Evolutionary conservation across 2,888 invertebrate genomes (phyloP).

Genomic region (Synanthedon tipuliformis): DNA sequence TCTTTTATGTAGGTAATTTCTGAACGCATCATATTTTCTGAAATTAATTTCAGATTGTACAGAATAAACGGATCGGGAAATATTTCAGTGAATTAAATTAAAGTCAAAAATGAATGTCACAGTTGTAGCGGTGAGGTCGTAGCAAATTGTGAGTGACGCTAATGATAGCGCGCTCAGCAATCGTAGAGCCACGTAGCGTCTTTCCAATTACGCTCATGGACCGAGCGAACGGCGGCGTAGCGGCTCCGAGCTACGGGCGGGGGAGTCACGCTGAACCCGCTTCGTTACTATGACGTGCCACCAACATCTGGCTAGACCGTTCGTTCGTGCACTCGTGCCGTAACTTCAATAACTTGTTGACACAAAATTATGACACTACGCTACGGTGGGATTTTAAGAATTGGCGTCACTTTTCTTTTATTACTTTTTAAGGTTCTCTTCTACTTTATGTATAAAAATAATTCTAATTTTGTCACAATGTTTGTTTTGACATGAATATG

Average conservation of each 20-base stretch:
- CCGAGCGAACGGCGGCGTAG: constrained; percentile 17
- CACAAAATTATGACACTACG: constrained; percentile 9
- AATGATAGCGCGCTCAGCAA: constrained; percentile 56
- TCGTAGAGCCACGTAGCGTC: constrained; percentile 38
- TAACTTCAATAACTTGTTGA: constrained; percentile 44
- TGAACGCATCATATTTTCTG: too few species aligned
- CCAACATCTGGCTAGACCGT: constrained; percentile 43
- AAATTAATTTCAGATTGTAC: background rate
- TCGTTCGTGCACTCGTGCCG: constrained; percentile 16
- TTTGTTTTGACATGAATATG: too few species aligned
- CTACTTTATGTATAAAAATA: too few species aligned
- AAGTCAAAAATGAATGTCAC: background rate
- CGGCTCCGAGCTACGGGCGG: constrained; percentile 16
- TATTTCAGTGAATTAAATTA: background rate
- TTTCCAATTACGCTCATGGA: constrained; percentile 51
- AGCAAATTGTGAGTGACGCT: constrained; percentile 63
- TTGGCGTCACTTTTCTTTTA: too few species aligned
- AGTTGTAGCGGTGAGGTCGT: constrained; percentile 13
- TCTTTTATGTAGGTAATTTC: too few species aligned
- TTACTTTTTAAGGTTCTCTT: too few species aligned
- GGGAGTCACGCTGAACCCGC: constrained; percentile 55
- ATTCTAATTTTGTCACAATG: too few species aligned
- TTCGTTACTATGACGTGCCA: constrained; percentile 59
- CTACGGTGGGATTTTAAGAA: too few species aligned
- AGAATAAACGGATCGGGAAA: background rate